phyloP scores from a whole-genome alignment of 2,113 vertebrate species.

The Calidris pugnax region DNA sequence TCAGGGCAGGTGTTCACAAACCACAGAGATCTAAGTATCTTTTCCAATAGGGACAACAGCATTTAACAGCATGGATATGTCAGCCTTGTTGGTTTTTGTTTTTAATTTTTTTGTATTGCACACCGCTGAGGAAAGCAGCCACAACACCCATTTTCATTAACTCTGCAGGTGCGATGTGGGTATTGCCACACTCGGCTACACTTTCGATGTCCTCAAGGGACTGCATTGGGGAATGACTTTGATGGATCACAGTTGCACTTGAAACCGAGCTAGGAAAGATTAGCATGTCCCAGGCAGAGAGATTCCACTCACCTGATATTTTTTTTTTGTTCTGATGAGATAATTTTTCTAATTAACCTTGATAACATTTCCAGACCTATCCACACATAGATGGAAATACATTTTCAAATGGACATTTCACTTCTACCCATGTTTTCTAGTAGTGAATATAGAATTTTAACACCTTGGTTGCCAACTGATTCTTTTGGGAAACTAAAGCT shows the following conservation, averaged over 20 bases:
- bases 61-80: background rate
- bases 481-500: background rate
- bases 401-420: constrained; percentile 33
- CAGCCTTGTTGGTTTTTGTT: background rate
- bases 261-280: constrained; percentile 80
- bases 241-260: constrained; percentile 85
- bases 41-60: background rate
- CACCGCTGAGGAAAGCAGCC: background rate
- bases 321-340: constrained; percentile 84
- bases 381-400: background rate
- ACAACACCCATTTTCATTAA: constrained; percentile 68
- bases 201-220: constrained; percentile 72
- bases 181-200: constrained; percentile 68
- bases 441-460: constrained; percentile 1
- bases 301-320: constrained; percentile 63
- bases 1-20: background rate
- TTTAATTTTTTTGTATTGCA: background rate
- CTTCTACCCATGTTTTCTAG: background rate
- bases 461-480: background rate
- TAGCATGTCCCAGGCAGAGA: constrained; percentile 78
- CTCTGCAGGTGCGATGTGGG: constrained; percentile 55
- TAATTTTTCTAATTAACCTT: constrained; percentile 98
- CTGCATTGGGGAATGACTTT: constrained; percentile 81
- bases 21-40: background rate
- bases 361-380: constrained; percentile 74